Conservation (phyloP, 2,797 vertebrate genomes). For the Scomberomorus guttatus region DNA sequence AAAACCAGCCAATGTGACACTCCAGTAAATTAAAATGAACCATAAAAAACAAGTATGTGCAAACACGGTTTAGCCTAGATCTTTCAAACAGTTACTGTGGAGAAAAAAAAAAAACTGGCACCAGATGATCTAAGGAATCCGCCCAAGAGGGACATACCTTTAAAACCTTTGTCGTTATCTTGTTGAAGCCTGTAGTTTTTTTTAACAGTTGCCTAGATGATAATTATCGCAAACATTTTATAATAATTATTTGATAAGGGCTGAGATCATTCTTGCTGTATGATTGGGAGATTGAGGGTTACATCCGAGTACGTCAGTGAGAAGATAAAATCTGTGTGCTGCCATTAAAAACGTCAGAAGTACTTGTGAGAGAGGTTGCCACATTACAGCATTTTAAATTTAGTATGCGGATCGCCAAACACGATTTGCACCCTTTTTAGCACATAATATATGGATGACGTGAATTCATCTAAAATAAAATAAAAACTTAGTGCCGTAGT, state of each 20-base stretch:
- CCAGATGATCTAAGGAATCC: constrained; percentile 21
- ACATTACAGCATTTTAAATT: background rate
- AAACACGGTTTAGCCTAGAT: constrained; percentile 10
- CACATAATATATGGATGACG: accelerated
- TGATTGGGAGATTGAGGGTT: background rate
- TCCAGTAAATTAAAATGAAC: background rate
- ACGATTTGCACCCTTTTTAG: constrained; percentile 9
- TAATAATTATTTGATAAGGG: background rate
- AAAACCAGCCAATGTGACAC: background rate
- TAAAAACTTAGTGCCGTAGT: too few relatives aligned
- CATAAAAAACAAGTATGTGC: constrained; percentile 27
- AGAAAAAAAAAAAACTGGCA: background rate
- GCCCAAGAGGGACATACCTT: constrained; percentile 28
- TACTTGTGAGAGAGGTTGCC: background rate
- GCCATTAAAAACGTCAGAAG: too few relatives aligned
- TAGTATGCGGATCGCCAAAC: background rate
- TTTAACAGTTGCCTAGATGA: background rate
- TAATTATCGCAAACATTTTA: constrained; percentile 21
- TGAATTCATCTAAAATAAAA: background rate
- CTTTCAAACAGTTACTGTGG: constrained; percentile 11
- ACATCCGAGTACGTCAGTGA: background rate
- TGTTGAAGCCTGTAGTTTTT: constrained; percentile 32
- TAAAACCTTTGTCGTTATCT: constrained; percentile 20
- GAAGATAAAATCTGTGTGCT: background rate
- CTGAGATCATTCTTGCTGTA: background rate